Percentiles rank a stretch among this genome's conserved stretches.
phyloP scores from a whole-genome alignment of 1,140 invertebrate species.

The Conopomorpha cramerella region DNA sequence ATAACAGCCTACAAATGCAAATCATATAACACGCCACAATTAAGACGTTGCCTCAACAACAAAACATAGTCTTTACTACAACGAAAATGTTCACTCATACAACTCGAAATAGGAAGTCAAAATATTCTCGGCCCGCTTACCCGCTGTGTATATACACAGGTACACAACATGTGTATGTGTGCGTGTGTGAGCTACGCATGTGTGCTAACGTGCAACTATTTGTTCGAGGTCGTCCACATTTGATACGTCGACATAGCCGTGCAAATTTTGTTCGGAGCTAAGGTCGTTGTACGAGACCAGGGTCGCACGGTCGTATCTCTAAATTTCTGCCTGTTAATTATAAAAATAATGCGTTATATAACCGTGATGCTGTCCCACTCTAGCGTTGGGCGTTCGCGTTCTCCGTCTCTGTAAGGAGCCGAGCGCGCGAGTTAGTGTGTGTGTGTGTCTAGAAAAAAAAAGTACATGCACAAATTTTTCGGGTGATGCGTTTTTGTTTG shows the following conservation, averaged over 20 bases:
- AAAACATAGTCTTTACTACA: too few species aligned
- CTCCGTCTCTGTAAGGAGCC: too few species aligned
- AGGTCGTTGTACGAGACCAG: slow-evolving; percentile 43
- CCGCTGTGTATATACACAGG: too few species aligned
- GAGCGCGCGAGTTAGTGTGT: slow-evolving; percentile 26
- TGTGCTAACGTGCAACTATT: slow-evolving; percentile 53
- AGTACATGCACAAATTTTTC: slow-evolving; percentile 55
- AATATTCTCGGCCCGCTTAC: too few species aligned
- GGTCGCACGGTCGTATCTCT: slow-evolving; percentile 48
- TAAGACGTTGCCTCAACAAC: too few species aligned
- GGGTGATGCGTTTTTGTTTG: slow-evolving; percentile 25
- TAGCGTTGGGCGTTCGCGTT: slow-evolving; percentile 18
- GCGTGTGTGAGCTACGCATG: too few species aligned
- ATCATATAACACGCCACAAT: too few species aligned
- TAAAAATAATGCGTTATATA: slow-evolving; percentile 61
- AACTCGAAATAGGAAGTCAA: too few species aligned
- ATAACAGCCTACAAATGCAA: too few species aligned
- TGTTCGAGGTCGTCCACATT: slow-evolving; percentile 52
- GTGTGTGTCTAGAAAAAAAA: slow-evolving; percentile 31
- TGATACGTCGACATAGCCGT: too few species aligned
- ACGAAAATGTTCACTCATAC: too few species aligned
- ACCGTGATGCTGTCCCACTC: slow-evolving; percentile 21
- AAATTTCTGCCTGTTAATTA: slow-evolving; percentile 60
- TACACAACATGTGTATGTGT: too few species aligned
- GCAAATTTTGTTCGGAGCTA: slow-evolving; percentile 44